Base-by-base conservation (phyloP, 2,797 vertebrate species). In the Hapalemur alaotrensis region DNA sequence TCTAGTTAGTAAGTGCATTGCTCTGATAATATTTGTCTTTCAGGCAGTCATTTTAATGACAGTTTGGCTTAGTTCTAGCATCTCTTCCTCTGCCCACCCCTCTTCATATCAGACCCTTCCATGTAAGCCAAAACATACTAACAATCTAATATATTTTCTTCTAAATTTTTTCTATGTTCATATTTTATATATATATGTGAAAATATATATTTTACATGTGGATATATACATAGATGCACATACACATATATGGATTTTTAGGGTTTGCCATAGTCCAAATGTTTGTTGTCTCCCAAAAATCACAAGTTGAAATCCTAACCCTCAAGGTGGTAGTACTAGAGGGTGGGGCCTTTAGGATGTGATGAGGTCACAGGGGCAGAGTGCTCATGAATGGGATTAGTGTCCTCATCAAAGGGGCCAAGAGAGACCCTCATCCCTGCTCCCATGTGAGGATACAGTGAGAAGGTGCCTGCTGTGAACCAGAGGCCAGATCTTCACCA, bases 1-100 rank as follows among this genome's bases (percentile, higher is more conserved):
- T 7, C 5, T 48, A 35, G 57, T 4, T 18, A 75, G 2, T 78
- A 48, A n/a, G 7, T 20, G 1, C 2, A 0, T 63, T 5, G 1
- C 48, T 67, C 43, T 54, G n/a, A 20, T 38, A 57, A n/a, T 17
- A 11, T 7, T 52, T 41, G 14, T 41, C 69, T 76, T 41, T 28
- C n/a, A 15, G 35, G 4, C 3, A 23, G 13, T 72, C 3, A 35
- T 67, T 93, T 89, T 25, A 0, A 28, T n/a, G 41, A 25, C 22
- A 32, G 48, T 75, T 86, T 86, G 32, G 22, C 52, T 72, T 89
- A 75, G 10, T 35, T 73, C 63, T 65, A 35, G 50, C 54, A 10
- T 30, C 7, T 23, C 8, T 54, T 20, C 25, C 43, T 25, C 61
- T 18, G 20, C 14, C 30, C 15, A 18, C 32, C 28, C 17, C 14